Percentiles rank a stretch among this genome's conserved stretches.
Evolutionary conservation across 2,888 invertebrate genomes (phyloP).

Genomic region (Arctia plantaginis): DNA sequence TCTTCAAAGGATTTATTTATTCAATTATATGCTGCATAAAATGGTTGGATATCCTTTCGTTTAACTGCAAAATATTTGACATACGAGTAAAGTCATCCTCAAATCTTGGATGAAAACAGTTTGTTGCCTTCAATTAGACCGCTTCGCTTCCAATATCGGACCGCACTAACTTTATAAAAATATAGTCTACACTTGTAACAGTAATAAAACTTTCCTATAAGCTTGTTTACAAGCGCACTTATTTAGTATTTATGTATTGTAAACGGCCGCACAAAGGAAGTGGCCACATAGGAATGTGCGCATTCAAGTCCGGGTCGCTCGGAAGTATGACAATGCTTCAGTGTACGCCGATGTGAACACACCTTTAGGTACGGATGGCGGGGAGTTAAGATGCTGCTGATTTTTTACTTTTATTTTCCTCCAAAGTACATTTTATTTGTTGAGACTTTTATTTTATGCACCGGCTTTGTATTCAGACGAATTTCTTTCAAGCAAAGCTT

Average conservation of each 20-base stretch:
- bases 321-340: slow-evolving; percentile 82
- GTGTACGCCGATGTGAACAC: slow-evolving; percentile 74
- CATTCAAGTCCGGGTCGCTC: slow-evolving; percentile 72
- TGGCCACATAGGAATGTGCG: slow-evolving; percentile 70
- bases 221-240: slow-evolving; percentile 72
- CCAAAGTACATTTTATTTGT: background rate
- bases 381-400: slow-evolving; percentile 64
- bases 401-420: slow-evolving; percentile 12
- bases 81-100: background rate
- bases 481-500: background rate
- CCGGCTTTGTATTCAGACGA: background rate
- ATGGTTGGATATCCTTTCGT: too few relatives aligned
- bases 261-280: slow-evolving; percentile 74
- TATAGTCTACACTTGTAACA: slow-evolving; percentile 44
- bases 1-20: too few relatives aligned
- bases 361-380: slow-evolving; percentile 70
- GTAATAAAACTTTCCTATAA: slow-evolving; percentile 73
- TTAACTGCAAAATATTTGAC: background rate
- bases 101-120: background rate
- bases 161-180: slow-evolving; percentile 39
- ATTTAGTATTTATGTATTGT: slow-evolving; percentile 78
- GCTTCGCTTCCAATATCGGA: slow-evolving; percentile 6
- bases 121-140: slow-evolving; percentile 7
- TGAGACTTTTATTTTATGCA: slow-evolving; percentile 9
- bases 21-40: too few relatives aligned